These are phyloP conservation scores for Centropus unirufus DNA, from an alignment of 2,113 vertebrate genomes.

Conservation along the genomic window DNA sequence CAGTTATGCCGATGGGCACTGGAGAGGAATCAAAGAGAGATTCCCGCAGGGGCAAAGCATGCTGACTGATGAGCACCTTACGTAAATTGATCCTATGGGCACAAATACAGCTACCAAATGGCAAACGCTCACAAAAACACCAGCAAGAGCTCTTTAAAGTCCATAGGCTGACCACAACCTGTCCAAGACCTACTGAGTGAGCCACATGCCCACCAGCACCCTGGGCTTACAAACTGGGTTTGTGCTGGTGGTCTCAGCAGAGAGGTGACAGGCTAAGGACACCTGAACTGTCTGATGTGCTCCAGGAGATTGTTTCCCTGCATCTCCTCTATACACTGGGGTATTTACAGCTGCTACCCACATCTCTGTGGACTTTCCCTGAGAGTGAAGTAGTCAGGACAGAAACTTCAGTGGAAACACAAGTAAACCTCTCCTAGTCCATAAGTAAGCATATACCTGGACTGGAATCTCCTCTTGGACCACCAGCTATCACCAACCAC, in stretches of 20 bases:
- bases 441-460: not conserved
- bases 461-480: not conserved
- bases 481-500: not conserved
- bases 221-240: not conserved
- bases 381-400: not conserved
- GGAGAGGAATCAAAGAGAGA: not conserved
- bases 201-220: not conserved
- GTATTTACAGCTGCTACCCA: not conserved
- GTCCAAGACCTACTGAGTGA: fast-evolving
- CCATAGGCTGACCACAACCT: not conserved
- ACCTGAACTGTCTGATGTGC: not conserved
- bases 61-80: not conserved
- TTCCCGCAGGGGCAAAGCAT: not conserved
- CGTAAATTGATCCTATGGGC: not conserved
- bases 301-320: not conserved
- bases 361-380: not conserved
- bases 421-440: not conserved
- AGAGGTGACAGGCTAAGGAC: not conserved
- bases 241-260: not conserved
- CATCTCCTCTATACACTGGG: not conserved
- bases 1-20: not conserved
- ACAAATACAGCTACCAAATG: not conserved
- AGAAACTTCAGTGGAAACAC: not conserved
- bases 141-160: not conserved
- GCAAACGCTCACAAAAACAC: not conserved